A percentile compares a stretch with the other conserved stretches of the same genome.
Conservation (phyloP, 2,113 vertebrate genomes). For the Lycaon pictus region DNA sequence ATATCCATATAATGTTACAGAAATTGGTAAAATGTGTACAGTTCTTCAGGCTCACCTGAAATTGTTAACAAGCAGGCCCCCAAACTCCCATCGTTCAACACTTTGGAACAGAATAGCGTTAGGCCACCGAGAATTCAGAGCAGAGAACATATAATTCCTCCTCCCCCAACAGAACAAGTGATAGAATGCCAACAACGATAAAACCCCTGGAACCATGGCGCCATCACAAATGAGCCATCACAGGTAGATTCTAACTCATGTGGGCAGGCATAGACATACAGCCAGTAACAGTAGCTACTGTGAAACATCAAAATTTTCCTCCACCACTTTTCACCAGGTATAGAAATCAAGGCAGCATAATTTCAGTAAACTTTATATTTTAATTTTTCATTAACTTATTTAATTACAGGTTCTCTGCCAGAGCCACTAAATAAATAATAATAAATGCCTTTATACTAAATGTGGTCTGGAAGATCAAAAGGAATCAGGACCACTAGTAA, state of each 20-base stretch:
- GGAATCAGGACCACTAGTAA: constrained; percentile 53
- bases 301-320: not conserved
- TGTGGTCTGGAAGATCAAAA: constrained; percentile 77
- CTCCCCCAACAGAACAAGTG: not conserved
- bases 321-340: not conserved
- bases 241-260: not conserved
- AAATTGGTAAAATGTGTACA: constrained; percentile 22
- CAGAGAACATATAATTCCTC: not conserved
- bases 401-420: constrained; percentile 60
- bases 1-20: not conserved
- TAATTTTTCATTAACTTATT: constrained; percentile 63
- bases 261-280: not conserved
- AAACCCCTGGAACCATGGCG: not conserved
- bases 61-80: constrained; percentile 59
- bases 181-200: not conserved
- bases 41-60: constrained; percentile 52
- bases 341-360: constrained; percentile 26
- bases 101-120: constrained; percentile 45
- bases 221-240: not conserved
- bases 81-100: constrained; percentile 49
- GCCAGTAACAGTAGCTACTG: not conserved
- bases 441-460: constrained; percentile 59
- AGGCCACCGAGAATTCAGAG: constrained; percentile 34
- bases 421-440: constrained; percentile 74
- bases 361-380: constrained; percentile 42